Base-by-base conservation (phyloP, 2,797 vertebrate genomes). In the Botia kubotai region DNA sequence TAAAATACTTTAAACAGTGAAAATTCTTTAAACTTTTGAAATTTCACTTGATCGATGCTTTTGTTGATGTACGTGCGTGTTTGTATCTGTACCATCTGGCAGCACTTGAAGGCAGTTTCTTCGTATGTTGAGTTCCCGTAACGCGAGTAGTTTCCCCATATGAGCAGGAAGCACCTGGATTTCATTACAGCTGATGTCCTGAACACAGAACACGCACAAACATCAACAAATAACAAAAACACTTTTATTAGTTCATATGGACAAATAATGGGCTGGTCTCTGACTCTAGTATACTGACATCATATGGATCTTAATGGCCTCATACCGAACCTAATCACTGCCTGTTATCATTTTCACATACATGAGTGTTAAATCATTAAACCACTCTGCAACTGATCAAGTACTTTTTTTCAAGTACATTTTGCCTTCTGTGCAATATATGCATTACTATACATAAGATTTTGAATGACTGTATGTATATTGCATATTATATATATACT, bases 121-220 rank as follows among this genome's bases (percentile, higher is more conserved):
- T 94, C 98, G 96, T 92, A 99, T 92, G 91, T 98, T 99, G 87
- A 99, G 94, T 89, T 99, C 97, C 90, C 96, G 93, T 92, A 99
- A 94, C 69, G 95, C 96, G 2, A 95, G 95, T 36, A 99, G 94
- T 92, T 97, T 96, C 89, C 97, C 98, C 87, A 99, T 95, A 93
- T 98, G 97, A 85, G 95, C 91, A 66, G 98, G 98, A 91, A 99
- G 96, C 84, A 95, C 95, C 89, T 97, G 96, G 91, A 99, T 97
- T 90, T 99, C 98, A 93, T 99, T 99, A 88, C 97, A 98, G 92
- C 98, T 99, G 82, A 99, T 93, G 89, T 99, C 97, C 98, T 99
- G 87, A 84, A 83, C 81, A 90, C 91, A 89, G 84, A 86, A 74
- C 55, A 82, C 77, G 80, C 33, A 53, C 14, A 71, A 55, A 67